Percentiles rank a stretch among this genome's conserved stretches.
Evolutionary conservation across 2,113 vertebrate species (phyloP).

Genomic region (Nipponia nippon): DNA sequence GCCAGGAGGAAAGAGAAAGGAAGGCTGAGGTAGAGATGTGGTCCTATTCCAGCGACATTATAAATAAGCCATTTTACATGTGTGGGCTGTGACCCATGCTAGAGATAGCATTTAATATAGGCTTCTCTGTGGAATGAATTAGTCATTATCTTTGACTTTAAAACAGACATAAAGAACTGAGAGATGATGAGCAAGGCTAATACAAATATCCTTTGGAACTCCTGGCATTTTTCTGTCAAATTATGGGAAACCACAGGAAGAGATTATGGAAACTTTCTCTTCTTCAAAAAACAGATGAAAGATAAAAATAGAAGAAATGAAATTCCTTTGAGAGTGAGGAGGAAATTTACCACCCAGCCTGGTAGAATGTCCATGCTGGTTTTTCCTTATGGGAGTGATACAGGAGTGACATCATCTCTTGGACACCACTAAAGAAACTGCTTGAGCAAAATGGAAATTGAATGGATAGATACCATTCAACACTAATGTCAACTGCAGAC

Average conservation of each 20-base stretch:
- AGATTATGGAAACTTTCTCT: background rate
- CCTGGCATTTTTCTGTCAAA: background rate
- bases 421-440: background rate
- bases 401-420: background rate
- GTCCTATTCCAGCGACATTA: background rate
- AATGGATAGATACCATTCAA: background rate
- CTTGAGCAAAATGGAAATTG: background rate
- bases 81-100: background rate
- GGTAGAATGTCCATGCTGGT: background rate
- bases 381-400: background rate
- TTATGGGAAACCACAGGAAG: background rate
- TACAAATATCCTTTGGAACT: background rate
- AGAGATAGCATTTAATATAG: background rate
- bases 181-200: background rate
- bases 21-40: background rate
- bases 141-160: background rate
- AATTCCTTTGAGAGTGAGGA: background rate
- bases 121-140: background rate
- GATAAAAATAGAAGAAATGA: background rate
- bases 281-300: background rate
- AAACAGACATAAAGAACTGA: background rate
- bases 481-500: background rate
- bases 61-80: background rate
- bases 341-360: background rate
- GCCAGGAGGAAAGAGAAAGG: background rate